Percentiles rank a stretch among this genome's conserved stretches.
phyloP scores from a whole-genome alignment of 2,113 vertebrate genomes.

The Poicephalus meyeri region DNA sequence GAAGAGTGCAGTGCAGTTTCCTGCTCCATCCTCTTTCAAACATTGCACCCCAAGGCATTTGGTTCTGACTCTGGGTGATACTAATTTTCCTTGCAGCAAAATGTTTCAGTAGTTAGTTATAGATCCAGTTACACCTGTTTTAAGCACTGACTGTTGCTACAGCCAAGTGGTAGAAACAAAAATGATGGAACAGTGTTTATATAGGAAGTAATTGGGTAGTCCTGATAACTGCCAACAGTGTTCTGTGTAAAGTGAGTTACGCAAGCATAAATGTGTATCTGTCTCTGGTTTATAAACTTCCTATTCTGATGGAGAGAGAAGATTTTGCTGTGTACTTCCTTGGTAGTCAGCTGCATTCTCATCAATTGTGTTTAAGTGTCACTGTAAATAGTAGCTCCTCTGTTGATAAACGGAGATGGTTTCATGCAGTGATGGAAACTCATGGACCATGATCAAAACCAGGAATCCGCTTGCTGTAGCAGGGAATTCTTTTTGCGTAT shows the following conservation, averaged over 20 bases:
- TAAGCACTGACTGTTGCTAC: not conserved
- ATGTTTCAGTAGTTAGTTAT: not conserved
- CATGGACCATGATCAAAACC: not conserved
- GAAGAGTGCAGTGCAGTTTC: not conserved
- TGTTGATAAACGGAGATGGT: not conserved
- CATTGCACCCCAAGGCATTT: not conserved
- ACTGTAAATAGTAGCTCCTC: not conserved
- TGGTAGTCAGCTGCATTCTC: not conserved
- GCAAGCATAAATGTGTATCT: not conserved
- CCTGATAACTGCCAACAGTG: not conserved
- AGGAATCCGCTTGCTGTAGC: accelerated
- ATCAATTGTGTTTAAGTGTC: not conserved
- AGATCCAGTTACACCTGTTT: not conserved
- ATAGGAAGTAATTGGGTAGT: not conserved
- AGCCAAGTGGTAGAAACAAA: not conserved
- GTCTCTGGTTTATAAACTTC: not conserved
- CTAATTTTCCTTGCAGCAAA: not conserved
- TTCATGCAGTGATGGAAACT: not conserved
- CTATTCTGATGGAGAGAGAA: not conserved
- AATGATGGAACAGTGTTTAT: not conserved
- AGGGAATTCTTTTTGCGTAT: not conserved
- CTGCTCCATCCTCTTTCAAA: not conserved
- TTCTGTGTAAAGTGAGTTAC: not conserved
- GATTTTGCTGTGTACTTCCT: not conserved
- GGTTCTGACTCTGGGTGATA: not conserved